Percentiles rank a stretch among this genome's conserved stretches.
These are phyloP conservation scores for Oriolus oriolus DNA, from an alignment of 2,113 vertebrate genomes.

Conservation along the genomic window DNA sequence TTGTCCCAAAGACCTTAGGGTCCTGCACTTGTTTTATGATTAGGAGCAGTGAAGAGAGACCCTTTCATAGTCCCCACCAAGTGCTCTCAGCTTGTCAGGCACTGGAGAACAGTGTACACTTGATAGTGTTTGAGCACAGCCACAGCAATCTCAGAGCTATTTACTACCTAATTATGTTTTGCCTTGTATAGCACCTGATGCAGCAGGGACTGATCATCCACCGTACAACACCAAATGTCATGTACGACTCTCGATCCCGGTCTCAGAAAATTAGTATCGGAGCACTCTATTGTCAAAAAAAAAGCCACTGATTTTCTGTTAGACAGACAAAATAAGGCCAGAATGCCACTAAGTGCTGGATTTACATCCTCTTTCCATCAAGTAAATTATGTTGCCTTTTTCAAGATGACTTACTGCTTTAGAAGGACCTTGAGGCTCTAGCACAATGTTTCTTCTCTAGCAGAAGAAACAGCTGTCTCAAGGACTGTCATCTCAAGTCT, in stretches of 20 bases:
- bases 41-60: neutral
- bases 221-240: neutral
- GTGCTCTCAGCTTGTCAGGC: neutral
- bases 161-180: neutral
- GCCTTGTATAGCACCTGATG: neutral
- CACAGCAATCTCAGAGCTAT: neutral
- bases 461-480: neutral
- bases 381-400: neutral
- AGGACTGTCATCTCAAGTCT: neutral
- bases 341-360: neutral
- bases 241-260: neutral
- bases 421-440: neutral
- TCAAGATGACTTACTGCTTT: neutral
- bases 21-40: neutral
- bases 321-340: neutral
- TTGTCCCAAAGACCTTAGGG: neutral
- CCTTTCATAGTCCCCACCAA: neutral
- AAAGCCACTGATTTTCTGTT: neutral
- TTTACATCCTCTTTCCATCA: neutral
- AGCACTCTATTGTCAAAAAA: neutral
- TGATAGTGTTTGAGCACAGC: neutral
- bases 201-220: neutral
- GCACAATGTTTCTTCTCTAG: neutral
- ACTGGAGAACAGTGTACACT: neutral
- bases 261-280: neutral